phyloP scores from a whole-genome alignment of 1,140 invertebrate species.

The Caenorhabditis tropicalis region DNA sequence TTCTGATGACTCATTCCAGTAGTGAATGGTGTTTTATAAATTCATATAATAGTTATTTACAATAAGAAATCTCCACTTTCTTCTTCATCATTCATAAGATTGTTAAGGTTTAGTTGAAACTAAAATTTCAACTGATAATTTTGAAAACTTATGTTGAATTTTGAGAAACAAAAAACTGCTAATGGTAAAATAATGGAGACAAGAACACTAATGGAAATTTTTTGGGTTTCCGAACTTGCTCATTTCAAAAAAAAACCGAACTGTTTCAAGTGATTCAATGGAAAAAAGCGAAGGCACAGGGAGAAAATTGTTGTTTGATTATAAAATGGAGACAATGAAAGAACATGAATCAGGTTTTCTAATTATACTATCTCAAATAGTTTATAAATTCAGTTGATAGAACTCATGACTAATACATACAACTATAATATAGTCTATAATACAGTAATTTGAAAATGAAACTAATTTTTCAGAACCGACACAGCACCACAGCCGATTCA shows the following conservation, averaged over 20 bases:
- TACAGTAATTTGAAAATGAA: no score
- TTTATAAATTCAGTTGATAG: no score
- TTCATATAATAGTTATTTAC: conserved; percentile 5
- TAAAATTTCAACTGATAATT: neutral
- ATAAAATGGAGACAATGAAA: no score
- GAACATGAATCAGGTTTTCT: no score
- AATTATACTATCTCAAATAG: no score
- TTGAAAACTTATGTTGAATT: neutral
- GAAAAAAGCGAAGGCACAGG: conserved; percentile 5
- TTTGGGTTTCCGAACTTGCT: conserved; percentile 30
- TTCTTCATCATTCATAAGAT: conserved; percentile 49
- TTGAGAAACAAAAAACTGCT: neutral
- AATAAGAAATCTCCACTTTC: conserved; percentile 31
- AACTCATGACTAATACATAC: no score
- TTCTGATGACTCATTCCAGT: no score
- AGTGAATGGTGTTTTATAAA: neutral
- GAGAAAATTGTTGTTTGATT: no score
- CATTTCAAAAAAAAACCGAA: conserved; percentile 51
- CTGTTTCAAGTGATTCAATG: conserved; percentile 44
- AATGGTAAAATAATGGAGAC: neutral
- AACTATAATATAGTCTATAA: no score
- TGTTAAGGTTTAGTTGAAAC: conserved; percentile 43
- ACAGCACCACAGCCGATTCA: no score
- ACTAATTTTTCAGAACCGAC: no score
- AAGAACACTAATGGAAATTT: conserved; percentile 47